Percentiles rank a stretch among this genome's conserved stretches.
phyloP scores from a whole-genome alignment of 1,140 invertebrate genomes.

The Scaptomyza hsui region DNA sequence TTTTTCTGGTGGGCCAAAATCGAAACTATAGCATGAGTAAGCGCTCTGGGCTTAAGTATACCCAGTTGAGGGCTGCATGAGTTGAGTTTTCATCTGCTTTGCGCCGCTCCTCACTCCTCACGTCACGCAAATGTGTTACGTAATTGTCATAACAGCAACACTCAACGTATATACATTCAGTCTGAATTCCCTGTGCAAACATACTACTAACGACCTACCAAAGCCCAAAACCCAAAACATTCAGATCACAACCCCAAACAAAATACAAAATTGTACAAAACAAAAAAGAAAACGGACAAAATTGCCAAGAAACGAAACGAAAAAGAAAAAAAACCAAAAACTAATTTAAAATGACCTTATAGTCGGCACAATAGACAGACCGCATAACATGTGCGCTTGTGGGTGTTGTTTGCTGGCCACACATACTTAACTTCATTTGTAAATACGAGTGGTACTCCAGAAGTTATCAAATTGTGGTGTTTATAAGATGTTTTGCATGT shows the following conservation, averaged over 20 bases:
- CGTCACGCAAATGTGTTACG: conserved; percentile 74
- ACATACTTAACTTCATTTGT: conserved; percentile 61
- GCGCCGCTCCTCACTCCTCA: conserved; percentile 35
- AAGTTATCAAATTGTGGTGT: background rate
- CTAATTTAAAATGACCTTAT: conserved; percentile 79
- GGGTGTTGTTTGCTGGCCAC: conserved; percentile 30
- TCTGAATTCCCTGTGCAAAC: conserved; percentile 62
- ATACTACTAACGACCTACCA: conserved; percentile 45
- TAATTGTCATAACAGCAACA: conserved; percentile 72
- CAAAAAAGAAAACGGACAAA: conserved; percentile 7
- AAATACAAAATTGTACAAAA: background rate
- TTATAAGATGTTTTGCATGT: too few relatives aligned
- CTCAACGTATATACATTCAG: conserved; percentile 19
- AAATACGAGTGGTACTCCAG: conserved; percentile 18
- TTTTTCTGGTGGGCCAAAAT: conserved; percentile 31
- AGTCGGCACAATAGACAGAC: conserved; percentile 59
- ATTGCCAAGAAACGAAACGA: conserved; percentile 28
- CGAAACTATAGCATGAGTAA: conserved; percentile 55
- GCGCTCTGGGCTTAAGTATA: conserved; percentile 46
- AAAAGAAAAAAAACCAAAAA: conserved; percentile 48
- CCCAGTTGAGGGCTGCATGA: conserved; percentile 48
- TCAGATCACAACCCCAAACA: conserved; percentile 7
- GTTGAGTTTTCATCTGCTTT: conserved; percentile 50
- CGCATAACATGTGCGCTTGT: conserved; percentile 54
- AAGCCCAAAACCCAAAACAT: conserved; percentile 27